Evolutionary conservation across 2,113 vertebrate species (phyloP), one percentile per base, ranked within the genome.

Genomic region (Urocitellus parryii): DNA sequence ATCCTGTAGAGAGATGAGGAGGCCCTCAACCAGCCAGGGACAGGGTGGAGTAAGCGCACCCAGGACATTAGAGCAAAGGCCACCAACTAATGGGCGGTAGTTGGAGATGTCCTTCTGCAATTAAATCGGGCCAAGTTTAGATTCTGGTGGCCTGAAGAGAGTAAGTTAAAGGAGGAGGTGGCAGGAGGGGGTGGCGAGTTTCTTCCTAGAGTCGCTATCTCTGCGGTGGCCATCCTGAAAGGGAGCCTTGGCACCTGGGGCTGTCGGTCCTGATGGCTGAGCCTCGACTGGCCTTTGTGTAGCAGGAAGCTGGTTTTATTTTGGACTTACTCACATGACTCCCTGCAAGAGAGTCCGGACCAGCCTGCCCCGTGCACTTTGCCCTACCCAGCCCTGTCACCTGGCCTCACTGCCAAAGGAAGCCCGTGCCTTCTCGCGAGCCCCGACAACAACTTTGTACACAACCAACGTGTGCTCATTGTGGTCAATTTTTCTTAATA

Each of bases 341-440:
- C 29, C 76, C 22, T 13, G 1, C 0, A 76, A 91, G 16, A 67
- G 32, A 67, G 25, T 51, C 17, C 67, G 72, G 48, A 45, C 18
- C 8, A 4, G 58, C 4, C 17, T 1, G 25, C 7, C 24, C 17
- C 4, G 0, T 7, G 45, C 7, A 18, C 29, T 42, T 72, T 32
- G 42, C 29, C 16, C 45, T 29, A 5, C 42, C 14, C 18, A 9
- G 58, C 34, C 42, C 65, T 80, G 14, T 22, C 56, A 22, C 56
- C 56, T 22, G 56, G 56, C 56, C 56, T 76, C 63, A 16, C 51
- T 53, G 51, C 51, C 51, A 53, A 14, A 14, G 13, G 51, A 53
- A 53, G 27, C 32, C 16, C 45, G 32, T 13, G 48, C 48, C 48
- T 87, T 67, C 17, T 32, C 74, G 11, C 6, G 4, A 20, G 27